These are phyloP conservation scores for Arothron firmamentum DNA, from an alignment of 2,113 vertebrate species.

Conservation along the genomic window DNA sequence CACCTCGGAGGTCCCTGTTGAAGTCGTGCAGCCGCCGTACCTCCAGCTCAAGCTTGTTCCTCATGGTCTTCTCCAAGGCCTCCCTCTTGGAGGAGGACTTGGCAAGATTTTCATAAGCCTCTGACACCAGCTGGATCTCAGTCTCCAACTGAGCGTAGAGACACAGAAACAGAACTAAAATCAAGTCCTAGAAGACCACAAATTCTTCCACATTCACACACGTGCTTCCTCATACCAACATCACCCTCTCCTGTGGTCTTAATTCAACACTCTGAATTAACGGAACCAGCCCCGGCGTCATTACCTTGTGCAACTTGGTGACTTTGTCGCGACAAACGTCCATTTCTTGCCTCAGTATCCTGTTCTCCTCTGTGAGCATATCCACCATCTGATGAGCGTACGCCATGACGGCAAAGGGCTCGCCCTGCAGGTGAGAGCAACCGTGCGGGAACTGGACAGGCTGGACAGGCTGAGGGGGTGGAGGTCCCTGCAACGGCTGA, in stretches of 20 bases:
- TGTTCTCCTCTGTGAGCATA: constrained; percentile 90
- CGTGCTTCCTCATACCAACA: too few species aligned
- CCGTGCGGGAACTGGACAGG: constrained; percentile 70
- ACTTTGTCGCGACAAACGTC: constrained; percentile 93
- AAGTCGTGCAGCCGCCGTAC: constrained; percentile 96
- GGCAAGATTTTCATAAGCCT: constrained; percentile 94
- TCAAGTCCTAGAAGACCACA: too few species aligned
- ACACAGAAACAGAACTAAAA: neutral
- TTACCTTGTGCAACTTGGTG: constrained; percentile 90
- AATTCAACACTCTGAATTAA: too few species aligned
- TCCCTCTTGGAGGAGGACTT: constrained; percentile 96
- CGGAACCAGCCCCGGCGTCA: too few species aligned
- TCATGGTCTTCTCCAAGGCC: constrained; percentile 95
- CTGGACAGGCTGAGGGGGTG: constrained; percentile 46
- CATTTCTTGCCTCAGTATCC: constrained; percentile 87
- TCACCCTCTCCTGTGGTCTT: neutral
- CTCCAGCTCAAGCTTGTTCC: constrained; percentile 95
- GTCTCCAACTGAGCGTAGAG: constrained; percentile 83
- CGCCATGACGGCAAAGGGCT: constrained; percentile 87
- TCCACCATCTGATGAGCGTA: constrained; percentile 95
- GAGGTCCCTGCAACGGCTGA: constrained; percentile 54
- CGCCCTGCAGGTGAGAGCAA: constrained; percentile 82
- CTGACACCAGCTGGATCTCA: constrained; percentile 95
- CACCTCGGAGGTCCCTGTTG: constrained; percentile 96
- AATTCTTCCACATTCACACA: too few species aligned